Conservation (phyloP, 2,113 vertebrate genomes). For the Xiphias gladius region DNA sequence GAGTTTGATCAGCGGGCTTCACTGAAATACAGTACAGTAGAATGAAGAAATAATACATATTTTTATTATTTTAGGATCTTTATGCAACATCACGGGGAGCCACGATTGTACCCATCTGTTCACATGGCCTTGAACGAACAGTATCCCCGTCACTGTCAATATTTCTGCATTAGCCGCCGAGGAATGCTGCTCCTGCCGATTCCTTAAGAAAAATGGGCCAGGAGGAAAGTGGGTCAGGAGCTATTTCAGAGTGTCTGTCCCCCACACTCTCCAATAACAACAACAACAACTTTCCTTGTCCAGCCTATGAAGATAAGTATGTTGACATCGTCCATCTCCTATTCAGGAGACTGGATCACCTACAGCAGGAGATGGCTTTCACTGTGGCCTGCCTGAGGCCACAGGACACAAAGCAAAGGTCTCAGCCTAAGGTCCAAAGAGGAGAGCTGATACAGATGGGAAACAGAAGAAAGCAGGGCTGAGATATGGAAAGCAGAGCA, state of each 20-base stretch:
- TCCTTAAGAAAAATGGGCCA: slow-evolving; percentile 47
- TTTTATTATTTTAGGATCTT: slow-evolving; percentile 10
- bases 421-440: slow-evolving; percentile 1
- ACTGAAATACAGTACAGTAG: background rate
- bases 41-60: slow-evolving; percentile 11
- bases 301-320: slow-evolving; percentile 25
- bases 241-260: slow-evolving; percentile 44
- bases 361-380: slow-evolving; percentile 50
- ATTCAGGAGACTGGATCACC: slow-evolving; percentile 33
- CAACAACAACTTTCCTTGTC: slow-evolving; percentile 62
- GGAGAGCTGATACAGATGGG: slow-evolving; percentile 47
- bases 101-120: slow-evolving; percentile 27
- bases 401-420: slow-evolving; percentile 43
- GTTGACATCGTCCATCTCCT: slow-evolving; percentile 45
- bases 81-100: background rate
- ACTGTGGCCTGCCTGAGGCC: slow-evolving; percentile 9
- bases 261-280: slow-evolving; percentile 42
- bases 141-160: slow-evolving; percentile 42
- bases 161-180: slow-evolving; percentile 41
- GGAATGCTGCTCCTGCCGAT: slow-evolving; percentile 49
- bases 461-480: slow-evolving; percentile 19
- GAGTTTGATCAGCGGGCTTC: slow-evolving; percentile 10
- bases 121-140: slow-evolving; percentile 46
- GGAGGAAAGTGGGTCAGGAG: slow-evolving; percentile 67
- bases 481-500: slow-evolving; percentile 17